These are phyloP conservation scores for Sarcoramphus papa DNA, from an alignment of 2,797 vertebrate species.

Conservation along the genomic window DNA sequence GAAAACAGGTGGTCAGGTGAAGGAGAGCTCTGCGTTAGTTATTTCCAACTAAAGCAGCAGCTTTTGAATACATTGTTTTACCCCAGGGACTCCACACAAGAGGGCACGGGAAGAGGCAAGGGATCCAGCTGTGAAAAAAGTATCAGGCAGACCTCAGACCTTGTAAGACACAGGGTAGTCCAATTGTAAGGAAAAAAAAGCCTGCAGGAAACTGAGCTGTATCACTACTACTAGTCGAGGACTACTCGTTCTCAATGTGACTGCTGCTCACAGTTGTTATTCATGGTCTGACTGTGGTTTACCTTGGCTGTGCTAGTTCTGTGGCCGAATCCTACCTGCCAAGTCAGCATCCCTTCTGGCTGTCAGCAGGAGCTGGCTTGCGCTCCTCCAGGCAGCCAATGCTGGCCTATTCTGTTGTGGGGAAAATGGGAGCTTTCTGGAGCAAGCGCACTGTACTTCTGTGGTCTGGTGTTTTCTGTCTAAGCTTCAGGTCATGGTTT, in stretches of 20 bases:
- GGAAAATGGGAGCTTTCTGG: neutral
- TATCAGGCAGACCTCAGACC: neutral
- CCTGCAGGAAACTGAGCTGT: neutral
- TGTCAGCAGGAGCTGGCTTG: neutral
- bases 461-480: neutral
- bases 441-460: neutral
- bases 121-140: conserved; percentile 13
- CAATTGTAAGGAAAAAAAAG: neutral
- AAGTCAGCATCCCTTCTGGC: neutral
- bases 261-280: neutral
- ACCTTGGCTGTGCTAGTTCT: neutral
- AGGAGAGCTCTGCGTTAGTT: neutral
- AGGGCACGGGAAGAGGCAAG: neutral
- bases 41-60: neutral
- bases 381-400: neutral
- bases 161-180: neutral
- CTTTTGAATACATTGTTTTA: neutral
- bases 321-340: neutral
- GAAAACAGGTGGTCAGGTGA: neutral
- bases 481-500: neutral
- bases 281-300: neutral
- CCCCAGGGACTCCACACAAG: neutral
- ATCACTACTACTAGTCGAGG: neutral
- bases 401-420: neutral
- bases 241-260: neutral